phyloP scores from a whole-genome alignment of 2,797 vertebrate species.

The Lacerta agilis region DNA sequence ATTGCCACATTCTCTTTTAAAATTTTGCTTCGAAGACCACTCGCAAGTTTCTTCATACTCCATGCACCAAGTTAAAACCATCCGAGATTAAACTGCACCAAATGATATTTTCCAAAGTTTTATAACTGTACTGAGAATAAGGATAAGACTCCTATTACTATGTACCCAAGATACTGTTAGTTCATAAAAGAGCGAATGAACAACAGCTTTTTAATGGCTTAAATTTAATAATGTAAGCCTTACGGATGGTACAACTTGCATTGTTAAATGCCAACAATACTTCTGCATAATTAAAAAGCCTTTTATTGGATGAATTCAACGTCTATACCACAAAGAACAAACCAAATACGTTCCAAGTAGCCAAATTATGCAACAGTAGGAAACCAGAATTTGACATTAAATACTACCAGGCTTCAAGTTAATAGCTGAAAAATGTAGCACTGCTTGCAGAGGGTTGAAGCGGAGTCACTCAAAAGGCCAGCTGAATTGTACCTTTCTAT shows the following conservation, averaged over 20 bases:
- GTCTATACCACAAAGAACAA: background rate
- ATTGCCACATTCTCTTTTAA: background rate
- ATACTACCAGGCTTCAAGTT: background rate
- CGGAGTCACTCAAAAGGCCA: too few relatives aligned
- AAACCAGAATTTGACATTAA: background rate
- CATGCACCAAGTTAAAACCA: background rate
- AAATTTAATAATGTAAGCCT: background rate
- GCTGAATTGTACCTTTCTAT: background rate
- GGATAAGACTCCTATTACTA: background rate
- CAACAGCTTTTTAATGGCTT: background rate
- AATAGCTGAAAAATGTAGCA: background rate
- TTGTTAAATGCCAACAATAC: background rate
- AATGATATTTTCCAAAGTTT: background rate
- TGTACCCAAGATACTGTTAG: background rate
- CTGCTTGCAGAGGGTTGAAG: background rate
- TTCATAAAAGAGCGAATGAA: background rate
- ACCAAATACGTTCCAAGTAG: background rate
- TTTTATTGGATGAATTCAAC: background rate
- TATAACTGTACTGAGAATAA: background rate
- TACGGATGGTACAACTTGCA: background rate
- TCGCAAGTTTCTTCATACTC: background rate
- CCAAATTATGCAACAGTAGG: background rate
- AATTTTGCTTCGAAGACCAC: background rate
- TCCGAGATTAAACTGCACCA: background rate
- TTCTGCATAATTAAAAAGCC: background rate